Evolutionary conservation across 1,140 invertebrate species (phyloP).

Genomic region (Drepana arcuata): DNA sequence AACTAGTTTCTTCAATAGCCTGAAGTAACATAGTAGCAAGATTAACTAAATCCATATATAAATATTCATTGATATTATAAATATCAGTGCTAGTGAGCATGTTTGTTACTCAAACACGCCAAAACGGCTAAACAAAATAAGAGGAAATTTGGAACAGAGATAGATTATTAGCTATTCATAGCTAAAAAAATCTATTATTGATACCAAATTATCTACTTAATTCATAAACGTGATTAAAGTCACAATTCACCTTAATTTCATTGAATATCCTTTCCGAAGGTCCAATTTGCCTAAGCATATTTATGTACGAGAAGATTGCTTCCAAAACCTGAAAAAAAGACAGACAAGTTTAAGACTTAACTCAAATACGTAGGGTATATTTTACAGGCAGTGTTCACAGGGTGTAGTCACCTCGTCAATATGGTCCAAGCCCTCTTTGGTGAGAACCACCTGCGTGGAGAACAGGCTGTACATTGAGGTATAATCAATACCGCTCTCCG

Average conservation of each 20-base stretch:
- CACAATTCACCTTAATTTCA: constrained; percentile 74
- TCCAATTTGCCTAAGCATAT: constrained; percentile 78
- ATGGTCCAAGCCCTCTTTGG: constrained; percentile 83
- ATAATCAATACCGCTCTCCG: constrained; percentile 82
- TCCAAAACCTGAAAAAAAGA: constrained; percentile 75
- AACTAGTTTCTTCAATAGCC: constrained; percentile 80
- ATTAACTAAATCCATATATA: too few species aligned
- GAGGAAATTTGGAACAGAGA: too few species aligned
- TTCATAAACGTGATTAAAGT: neutral
- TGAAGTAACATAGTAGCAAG: too few species aligned
- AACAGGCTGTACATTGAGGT: constrained; percentile 84
- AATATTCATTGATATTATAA: too few species aligned
- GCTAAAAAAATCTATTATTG: too few species aligned
- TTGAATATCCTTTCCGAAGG: constrained; percentile 81
- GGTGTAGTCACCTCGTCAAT: constrained; percentile 73
- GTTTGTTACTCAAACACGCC: too few species aligned
- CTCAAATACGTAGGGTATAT: too few species aligned
- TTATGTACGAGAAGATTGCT: constrained; percentile 82
- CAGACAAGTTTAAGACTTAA: constrained; percentile 2
- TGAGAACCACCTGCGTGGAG: constrained; percentile 81
- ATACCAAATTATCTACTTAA: too few species aligned
- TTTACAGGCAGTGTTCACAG: too few species aligned
- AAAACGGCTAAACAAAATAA: too few species aligned
- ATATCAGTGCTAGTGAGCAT: too few species aligned
- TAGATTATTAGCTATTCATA: too few species aligned